Percentiles rank a stretch among this genome's conserved stretches.
phyloP scores from a whole-genome alignment of 2,113 vertebrate genomes.

The Haemorhous mexicanus region DNA sequence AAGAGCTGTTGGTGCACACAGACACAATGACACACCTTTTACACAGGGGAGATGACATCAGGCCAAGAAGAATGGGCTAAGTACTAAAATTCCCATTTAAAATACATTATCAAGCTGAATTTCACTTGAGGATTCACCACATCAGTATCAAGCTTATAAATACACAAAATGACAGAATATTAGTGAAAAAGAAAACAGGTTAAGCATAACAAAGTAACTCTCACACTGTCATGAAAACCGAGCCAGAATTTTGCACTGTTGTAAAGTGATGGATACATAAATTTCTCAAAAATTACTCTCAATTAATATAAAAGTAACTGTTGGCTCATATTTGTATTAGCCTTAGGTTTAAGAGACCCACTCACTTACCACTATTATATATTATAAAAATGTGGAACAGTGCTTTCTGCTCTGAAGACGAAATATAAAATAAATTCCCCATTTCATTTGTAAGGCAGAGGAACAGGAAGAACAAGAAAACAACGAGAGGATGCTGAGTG shows the following conservation, averaged over 20 bases:
- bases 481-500: background rate
- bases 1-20: background rate
- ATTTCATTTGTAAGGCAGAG: background rate
- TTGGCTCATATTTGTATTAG: background rate
- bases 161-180: background rate
- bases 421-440: background rate
- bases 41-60: background rate
- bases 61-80: background rate
- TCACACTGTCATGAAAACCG: background rate
- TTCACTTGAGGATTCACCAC: background rate
- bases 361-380: background rate
- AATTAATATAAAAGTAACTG: background rate
- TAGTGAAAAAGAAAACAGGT: background rate
- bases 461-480: constrained; percentile 19
- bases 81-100: background rate
- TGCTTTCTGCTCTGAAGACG: background rate
- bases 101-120: background rate
- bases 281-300: background rate
- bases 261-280: background rate
- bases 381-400: background rate
- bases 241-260: background rate
- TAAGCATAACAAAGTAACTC: background rate
- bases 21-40: background rate
- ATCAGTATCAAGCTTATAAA: background rate
- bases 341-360: background rate